Conservation (phyloP, 1,140 invertebrate species). For the Maniola jurtina region DNA sequence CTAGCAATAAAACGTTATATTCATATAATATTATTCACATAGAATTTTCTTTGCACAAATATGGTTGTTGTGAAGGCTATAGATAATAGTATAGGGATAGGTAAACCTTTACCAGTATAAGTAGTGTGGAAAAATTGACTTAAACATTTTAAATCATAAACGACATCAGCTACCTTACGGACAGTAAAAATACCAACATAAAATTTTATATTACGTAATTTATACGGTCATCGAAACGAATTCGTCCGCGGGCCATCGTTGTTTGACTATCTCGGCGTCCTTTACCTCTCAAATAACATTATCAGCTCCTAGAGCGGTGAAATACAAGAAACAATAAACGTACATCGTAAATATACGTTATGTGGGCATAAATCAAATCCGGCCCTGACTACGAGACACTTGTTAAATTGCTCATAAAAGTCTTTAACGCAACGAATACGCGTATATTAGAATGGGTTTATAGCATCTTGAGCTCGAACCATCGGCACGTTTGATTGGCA, state of each 20-base stretch:
- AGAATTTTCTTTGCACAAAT: too few relatives aligned
- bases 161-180: conserved; percentile 12
- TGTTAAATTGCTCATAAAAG: conserved; percentile 74
- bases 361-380: conserved; percentile 67
- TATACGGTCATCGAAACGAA: conserved; percentile 36
- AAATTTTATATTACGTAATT: conserved; percentile 27
- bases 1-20: too few relatives aligned
- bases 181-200: conserved; percentile 15
- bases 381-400: conserved; percentile 59
- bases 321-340: conserved; percentile 71
- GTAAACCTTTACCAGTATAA: too few relatives aligned
- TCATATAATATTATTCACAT: too few relatives aligned
- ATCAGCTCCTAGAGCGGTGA: conserved; percentile 62
- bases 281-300: conserved; percentile 61
- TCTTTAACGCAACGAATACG: conserved; percentile 60
- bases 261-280: conserved; percentile 40
- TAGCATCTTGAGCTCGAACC: conserved; percentile 40
- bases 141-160: conserved; percentile 4
- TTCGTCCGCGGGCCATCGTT: conserved; percentile 30
- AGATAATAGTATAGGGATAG: too few relatives aligned
- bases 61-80: too few relatives aligned
- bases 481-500: conserved; percentile 48
- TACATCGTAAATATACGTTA: conserved; percentile 63
- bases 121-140: neutral
- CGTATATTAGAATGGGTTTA: conserved; percentile 68